A percentile compares a stretch with the other conserved stretches of the same genome.
phyloP scores from a whole-genome alignment of 2,888 invertebrate species.

The Eupeodes latifasciatus region DNA sequence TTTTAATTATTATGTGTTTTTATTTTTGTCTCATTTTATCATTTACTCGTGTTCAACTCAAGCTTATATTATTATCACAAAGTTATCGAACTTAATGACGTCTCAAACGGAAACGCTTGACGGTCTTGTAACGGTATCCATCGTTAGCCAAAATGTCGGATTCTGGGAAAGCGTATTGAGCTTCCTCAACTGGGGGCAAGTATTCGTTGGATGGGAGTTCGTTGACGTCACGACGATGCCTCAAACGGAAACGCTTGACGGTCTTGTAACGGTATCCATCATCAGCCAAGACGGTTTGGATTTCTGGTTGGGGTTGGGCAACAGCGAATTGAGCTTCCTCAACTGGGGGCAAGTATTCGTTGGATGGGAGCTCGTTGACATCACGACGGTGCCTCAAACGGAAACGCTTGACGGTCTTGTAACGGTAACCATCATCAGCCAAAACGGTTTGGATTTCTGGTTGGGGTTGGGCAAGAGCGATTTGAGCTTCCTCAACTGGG shows the following conservation, averaged over 20 bases:
- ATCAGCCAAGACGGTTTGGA: slow-evolving; percentile 52
- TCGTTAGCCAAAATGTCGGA: slow-evolving; percentile 46
- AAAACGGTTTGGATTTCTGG: slow-evolving; percentile 69
- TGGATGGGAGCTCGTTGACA: slow-evolving; percentile 78
- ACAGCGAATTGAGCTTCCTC: slow-evolving; percentile 39
- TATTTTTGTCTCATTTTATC: neutral
- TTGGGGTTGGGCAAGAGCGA: slow-evolving; percentile 50
- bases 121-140: slow-evolving; percentile 79
- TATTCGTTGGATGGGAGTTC: slow-evolving; percentile 80
- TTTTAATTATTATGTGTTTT: neutral
- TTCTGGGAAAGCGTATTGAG: slow-evolving; percentile 46
- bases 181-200: slow-evolving; percentile 79
- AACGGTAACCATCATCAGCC: slow-evolving; percentile 82
- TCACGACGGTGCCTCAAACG: slow-evolving; percentile 78
- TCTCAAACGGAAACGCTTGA: slow-evolving; percentile 76
- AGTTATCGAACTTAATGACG: slow-evolving; percentile 60
- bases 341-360: slow-evolving; percentile 77
- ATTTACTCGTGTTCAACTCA: slow-evolving; percentile 17
- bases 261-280: slow-evolving; percentile 68
- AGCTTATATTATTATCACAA: slow-evolving; percentile 21
- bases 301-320: slow-evolving; percentile 41
- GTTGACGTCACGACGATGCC: slow-evolving; percentile 80
- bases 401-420: slow-evolving; percentile 81
- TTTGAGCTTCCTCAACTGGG: slow-evolving; percentile 48
- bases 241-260: slow-evolving; percentile 55